Conservation (phyloP, 2,113 vertebrate genomes). For the Dicrurus megarhynchus region DNA sequence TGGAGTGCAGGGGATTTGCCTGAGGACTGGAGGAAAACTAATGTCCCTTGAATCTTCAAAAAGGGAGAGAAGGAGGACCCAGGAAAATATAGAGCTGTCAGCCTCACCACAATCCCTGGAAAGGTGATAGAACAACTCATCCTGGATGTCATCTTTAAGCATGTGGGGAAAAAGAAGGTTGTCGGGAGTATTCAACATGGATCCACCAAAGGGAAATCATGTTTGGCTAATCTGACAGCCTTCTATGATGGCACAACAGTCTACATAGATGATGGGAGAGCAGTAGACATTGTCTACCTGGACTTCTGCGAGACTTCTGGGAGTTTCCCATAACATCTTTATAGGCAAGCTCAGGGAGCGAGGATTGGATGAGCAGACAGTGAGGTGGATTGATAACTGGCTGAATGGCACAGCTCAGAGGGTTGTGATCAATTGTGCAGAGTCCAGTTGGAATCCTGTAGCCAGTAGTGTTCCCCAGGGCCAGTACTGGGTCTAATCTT, state of each 20-base stretch:
- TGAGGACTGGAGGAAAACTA: background rate
- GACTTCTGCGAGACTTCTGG: background rate
- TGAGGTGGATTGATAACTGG: background rate
- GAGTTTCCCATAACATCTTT: background rate
- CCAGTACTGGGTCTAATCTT: background rate
- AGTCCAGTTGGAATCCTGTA: background rate
- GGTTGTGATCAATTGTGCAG: background rate
- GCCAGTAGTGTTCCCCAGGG: no score
- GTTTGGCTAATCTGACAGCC: background rate
- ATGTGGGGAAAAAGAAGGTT: background rate
- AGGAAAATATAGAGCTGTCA: background rate
- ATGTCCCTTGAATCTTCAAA: background rate
- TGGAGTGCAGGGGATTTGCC: fast-evolving
- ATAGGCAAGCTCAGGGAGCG: background rate
- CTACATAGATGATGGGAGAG: background rate
- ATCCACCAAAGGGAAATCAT: background rate
- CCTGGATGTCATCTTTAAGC: background rate
- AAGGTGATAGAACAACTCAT: background rate
- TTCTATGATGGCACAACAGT: background rate
- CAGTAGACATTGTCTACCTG: background rate
- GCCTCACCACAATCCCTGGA: background rate
- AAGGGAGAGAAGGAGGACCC: background rate
- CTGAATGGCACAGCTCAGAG: background rate
- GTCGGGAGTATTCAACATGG: background rate
- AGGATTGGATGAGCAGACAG: background rate